Evolutionary conservation across 2,888 invertebrate species (phyloP), one percentile per base, ranked within the genome.

Genomic region (Limenitis camilla): DNA sequence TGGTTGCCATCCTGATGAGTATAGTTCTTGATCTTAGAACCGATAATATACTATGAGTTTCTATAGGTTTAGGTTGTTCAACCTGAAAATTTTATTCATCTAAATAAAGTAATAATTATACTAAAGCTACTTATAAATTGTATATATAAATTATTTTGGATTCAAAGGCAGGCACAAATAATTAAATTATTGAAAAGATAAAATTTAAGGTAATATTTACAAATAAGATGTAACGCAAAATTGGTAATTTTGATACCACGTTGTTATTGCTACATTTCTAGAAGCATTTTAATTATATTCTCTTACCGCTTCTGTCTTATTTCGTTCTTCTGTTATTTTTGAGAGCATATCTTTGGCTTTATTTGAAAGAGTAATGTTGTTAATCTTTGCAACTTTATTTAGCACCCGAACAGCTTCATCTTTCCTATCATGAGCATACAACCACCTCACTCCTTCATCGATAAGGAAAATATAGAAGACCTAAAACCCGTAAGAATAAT

Each of bases 361-460:
- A 36, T 86, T 85, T 0, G 90, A 89, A 1, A 92, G 66, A 44
- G 88, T 84, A 3, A 91, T 86, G 32, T 90, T 90, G 62, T 94
- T 94, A 4, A 92, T 78, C 62, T 88, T 89, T 0, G 93, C 92
- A 4, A 93, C 91, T 68, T 89, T 91, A 42, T 89, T 88, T 28
- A 93, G 74, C 10, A 93, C 90, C 6, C 81, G 75, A 44, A 91
- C 90, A 0, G 93, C 94, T 63, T 92, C 90, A 19, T 91, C 89
- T 45, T 89, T 88, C 64, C 90, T 89, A 48, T 92, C 90, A 66
- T 93, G 92, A 0, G 92, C 91, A 5, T 94, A 72, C n/a, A 95
- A 87, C 95, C 95, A 96, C 58, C 95, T 87, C 28, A 93, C 89
- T 1, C 93, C 93, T 74, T 94, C 94, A 3, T 94, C 93, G n/a